Percentiles rank a stretch among this genome's conserved stretches.
Evolutionary conservation across 2,113 vertebrate genomes (phyloP).

Genomic region (Dunckerocampus dactyliophorus): DNA sequence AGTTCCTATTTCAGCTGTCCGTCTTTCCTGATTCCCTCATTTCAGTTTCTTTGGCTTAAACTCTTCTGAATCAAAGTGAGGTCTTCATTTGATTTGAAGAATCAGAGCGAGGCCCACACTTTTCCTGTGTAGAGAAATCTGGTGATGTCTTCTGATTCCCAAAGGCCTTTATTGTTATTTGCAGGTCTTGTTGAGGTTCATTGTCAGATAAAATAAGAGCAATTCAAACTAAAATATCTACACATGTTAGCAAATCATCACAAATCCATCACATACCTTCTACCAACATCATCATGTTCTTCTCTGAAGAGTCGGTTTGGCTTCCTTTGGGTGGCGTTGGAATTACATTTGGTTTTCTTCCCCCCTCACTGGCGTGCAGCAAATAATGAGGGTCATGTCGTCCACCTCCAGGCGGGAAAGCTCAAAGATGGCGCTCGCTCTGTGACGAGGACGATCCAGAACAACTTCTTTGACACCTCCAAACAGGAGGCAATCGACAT

Average conservation of each 20-base stretch:
- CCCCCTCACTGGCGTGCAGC: no score
- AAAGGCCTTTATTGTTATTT: background rate
- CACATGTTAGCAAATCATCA: slow-evolving; percentile 4
- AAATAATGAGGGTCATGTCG: slow-evolving; percentile 8
- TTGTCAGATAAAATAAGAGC: background rate
- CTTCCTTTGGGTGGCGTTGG: background rate
- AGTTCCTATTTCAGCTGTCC: slow-evolving; percentile 57
- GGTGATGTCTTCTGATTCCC: no score
- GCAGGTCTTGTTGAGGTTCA: background rate
- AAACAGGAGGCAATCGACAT: slow-evolving; percentile 99
- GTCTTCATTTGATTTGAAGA: background rate
- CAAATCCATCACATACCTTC: background rate
- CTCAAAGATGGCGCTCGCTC: slow-evolving; percentile 98
- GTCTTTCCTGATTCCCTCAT: slow-evolving; percentile 25
- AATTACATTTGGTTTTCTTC: background rate
- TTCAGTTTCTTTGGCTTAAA: slow-evolving; percentile 23
- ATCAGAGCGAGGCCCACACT: background rate
- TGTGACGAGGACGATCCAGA: slow-evolving; percentile 97
- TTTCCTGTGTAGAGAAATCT: slow-evolving; percentile 6
- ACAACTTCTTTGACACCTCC: slow-evolving; percentile 99
- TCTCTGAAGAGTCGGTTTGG: slow-evolving; percentile 7
- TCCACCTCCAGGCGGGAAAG: slow-evolving; percentile 83
- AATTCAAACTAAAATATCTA: slow-evolving; percentile 9
- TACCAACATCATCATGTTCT: background rate
- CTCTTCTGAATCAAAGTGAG: slow-evolving; percentile 13